A percentile compares a stretch with the other conserved stretches of the same genome.
phyloP scores from a whole-genome alignment of 2,113 vertebrate species.

The Pedetes capensis region DNA sequence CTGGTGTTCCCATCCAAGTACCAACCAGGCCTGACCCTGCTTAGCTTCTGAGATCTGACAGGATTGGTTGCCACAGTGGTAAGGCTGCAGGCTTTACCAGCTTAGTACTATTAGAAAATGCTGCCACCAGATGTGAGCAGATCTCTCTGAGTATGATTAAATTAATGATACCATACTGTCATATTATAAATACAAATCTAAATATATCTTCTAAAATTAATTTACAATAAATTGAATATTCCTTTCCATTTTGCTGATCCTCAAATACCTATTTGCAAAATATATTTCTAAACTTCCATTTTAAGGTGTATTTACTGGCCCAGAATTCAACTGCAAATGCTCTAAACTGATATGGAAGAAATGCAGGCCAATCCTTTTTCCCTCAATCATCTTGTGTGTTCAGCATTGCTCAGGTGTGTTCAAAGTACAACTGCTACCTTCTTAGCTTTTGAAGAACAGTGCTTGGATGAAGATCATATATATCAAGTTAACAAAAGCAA shows the following conservation, averaged over 20 bases:
- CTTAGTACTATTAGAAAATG: not conserved
- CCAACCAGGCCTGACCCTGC: too few species aligned
- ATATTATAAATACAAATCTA: not conserved
- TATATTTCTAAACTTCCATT: not conserved
- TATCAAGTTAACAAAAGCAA: conserved; percentile 48
- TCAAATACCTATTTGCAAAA: not conserved
- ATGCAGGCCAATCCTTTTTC: not conserved
- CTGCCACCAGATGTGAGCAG: not conserved
- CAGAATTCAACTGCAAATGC: not conserved
- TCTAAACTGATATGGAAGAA: not conserved
- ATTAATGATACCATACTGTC: not conserved
- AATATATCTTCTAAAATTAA: not conserved
- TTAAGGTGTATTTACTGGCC: not conserved
- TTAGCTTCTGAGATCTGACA: too few species aligned
- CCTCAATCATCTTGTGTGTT: not conserved
- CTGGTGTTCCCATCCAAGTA: too few species aligned
- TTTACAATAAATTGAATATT: not conserved
- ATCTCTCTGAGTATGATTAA: not conserved
- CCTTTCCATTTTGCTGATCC: not conserved
- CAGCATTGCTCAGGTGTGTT: not conserved
- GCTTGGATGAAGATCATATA: not conserved
- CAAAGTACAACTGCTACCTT: not conserved
- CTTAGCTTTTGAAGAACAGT: not conserved
- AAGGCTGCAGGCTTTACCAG: too few species aligned
- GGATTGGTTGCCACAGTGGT: too few species aligned